Conservation (phyloP, 1,140 invertebrate species). For the Lucilia sericata region DNA sequence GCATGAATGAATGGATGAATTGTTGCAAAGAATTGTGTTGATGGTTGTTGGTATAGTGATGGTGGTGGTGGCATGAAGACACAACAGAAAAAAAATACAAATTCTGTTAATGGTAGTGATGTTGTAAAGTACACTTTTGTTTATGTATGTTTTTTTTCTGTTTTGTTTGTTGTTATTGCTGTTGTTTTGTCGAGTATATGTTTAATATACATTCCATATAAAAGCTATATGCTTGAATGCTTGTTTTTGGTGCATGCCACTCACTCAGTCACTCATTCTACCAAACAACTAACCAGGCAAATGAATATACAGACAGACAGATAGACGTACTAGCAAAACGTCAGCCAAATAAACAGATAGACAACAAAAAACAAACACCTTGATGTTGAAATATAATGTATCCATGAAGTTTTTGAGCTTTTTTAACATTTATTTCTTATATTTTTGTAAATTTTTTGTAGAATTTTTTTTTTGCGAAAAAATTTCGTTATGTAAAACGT, state of each 20-base stretch:
- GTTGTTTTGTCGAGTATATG: not conserved
- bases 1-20: not conserved
- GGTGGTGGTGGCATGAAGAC: not conserved
- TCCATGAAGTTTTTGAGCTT: not conserved
- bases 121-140: slow-evolving; percentile 12
- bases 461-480: not conserved
- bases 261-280: not conserved
- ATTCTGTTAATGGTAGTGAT: slow-evolving; percentile 1
- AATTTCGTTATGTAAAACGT: not conserved
- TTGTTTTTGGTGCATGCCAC: slow-evolving; percentile 17
- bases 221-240: not conserved
- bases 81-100: not conserved
- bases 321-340: too few relatives aligned
- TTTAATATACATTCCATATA: not conserved
- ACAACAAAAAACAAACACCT: slow-evolving; percentile 23
- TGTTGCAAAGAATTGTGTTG: not conserved
- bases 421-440: not conserved
- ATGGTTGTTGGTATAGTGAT: not conserved
- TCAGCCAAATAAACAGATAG: not conserved
- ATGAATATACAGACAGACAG: too few relatives aligned
- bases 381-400: slow-evolving; percentile 24
- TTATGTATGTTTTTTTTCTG: not conserved
- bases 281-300: not conserved
- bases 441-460: too few relatives aligned
- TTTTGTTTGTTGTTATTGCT: not conserved